phyloP scores from a whole-genome alignment of 2,888 invertebrate species.

The Slavum lentiscoides region DNA sequence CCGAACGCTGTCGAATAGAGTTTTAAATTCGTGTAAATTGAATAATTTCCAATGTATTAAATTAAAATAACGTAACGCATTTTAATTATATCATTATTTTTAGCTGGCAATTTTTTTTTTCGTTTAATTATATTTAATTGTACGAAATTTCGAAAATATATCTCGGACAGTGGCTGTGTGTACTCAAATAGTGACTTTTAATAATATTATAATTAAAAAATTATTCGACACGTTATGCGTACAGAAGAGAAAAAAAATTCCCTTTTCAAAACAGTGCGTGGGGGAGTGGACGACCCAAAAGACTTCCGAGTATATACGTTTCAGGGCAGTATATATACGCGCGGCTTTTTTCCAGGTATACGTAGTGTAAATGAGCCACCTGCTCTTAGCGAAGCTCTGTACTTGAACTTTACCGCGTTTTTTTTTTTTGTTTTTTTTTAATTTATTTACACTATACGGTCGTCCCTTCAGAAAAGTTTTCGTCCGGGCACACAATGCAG shows the following conservation, averaged over 20 bases:
- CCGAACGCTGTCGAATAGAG: too few relatives aligned
- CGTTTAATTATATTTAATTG: too few relatives aligned
- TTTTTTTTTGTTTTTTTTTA: conserved; percentile 14
- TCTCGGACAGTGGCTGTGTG: too few relatives aligned
- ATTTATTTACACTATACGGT: conserved; percentile 41
- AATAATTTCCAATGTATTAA: too few relatives aligned
- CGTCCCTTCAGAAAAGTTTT: conserved; percentile 44
- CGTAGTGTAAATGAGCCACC: conserved; percentile 44
- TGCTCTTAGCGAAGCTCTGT: conserved; percentile 21
- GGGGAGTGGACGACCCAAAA: conserved; percentile 14
- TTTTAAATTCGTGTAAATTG: too few relatives aligned
- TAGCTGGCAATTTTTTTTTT: too few relatives aligned
- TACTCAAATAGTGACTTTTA: too few relatives aligned
- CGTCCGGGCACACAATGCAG: conserved; percentile 34
- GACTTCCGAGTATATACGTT: background rate
- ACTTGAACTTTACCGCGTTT: conserved; percentile 37
- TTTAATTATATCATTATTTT: too few relatives aligned
- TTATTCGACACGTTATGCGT: conserved; percentile 24
- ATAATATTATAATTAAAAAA: conserved; percentile 22
- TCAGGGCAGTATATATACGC: conserved; percentile 14
- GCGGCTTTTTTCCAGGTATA: conserved; percentile 5
- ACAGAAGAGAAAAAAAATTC: background rate
- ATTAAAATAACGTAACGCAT: too few relatives aligned
- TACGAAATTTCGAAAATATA: too few relatives aligned
- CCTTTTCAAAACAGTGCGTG: too few relatives aligned